A percentile compares a stretch with the other conserved stretches of the same genome.
These are phyloP conservation scores for Teleogryllus occipitalis DNA, from an alignment of 1,140 invertebrate genomes.

Conservation along the genomic window DNA sequence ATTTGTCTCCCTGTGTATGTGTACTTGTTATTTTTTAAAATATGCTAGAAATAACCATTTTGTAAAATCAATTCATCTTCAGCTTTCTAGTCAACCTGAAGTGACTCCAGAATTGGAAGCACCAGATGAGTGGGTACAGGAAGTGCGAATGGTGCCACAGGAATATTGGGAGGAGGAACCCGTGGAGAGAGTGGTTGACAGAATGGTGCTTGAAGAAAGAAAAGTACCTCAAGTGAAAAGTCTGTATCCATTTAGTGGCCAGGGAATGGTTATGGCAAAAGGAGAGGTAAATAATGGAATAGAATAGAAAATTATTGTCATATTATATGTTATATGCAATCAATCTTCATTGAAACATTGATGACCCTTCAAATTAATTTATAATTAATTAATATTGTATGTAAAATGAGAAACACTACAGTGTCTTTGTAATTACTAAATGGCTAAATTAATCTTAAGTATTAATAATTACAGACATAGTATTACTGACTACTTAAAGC, in stretches of 20 bases:
- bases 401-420: too few species aligned
- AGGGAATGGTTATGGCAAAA: slow-evolving; percentile 88
- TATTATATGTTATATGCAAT: background rate
- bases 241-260: slow-evolving; percentile 84
- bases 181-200: slow-evolving; percentile 72
- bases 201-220: slow-evolving; percentile 75
- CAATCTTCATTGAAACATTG: background rate
- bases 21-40: too few species aligned
- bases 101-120: slow-evolving; percentile 52
- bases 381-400: too few species aligned
- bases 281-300: slow-evolving; percentile 59
- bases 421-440: too few species aligned
- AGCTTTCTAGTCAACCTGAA: slow-evolving; percentile 58
- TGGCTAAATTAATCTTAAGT: too few species aligned
- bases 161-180: slow-evolving; percentile 88
- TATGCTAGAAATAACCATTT: too few species aligned
- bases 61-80: slow-evolving; percentile 8
- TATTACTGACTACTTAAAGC: too few species aligned
- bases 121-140: slow-evolving; percentile 63
- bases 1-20: too few species aligned
- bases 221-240: slow-evolving; percentile 82
- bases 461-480: too few species aligned
- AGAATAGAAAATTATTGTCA: too few species aligned
- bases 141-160: slow-evolving; percentile 70
- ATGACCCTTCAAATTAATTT: too few species aligned